Conservation (phyloP, 2,888 invertebrate genomes). For the Glaucopsyche alexis region DNA sequence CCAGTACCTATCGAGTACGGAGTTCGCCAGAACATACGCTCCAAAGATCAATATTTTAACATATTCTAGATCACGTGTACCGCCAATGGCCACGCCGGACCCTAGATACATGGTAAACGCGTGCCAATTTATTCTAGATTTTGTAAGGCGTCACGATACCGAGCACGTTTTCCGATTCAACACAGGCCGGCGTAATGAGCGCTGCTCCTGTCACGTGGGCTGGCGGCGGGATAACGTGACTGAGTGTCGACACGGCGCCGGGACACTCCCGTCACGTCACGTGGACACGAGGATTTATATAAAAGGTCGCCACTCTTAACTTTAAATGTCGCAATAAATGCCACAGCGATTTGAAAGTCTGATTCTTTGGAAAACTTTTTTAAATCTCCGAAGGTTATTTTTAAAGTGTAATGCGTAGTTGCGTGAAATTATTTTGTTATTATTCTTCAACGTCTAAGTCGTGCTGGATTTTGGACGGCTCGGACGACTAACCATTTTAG, state of each 20-base stretch:
- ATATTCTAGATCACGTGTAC: slow-evolving; percentile 14
- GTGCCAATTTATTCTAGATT: slow-evolving; percentile 24
- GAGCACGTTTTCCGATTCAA: slow-evolving; percentile 38
- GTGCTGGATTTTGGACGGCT: slow-evolving; percentile 22
- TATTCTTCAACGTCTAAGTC: slow-evolving; percentile 32
- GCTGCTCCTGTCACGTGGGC: slow-evolving; percentile 42
- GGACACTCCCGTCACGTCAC: not conserved
- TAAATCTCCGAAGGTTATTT: slow-evolving; percentile 5
- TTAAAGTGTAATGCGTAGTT: slow-evolving; percentile 32
- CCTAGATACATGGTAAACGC: slow-evolving; percentile 18
- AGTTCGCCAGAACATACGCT: not conserved
- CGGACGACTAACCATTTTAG: slow-evolving; percentile 48
- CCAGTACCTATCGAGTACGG: not conserved
- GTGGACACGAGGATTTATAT: not conserved
- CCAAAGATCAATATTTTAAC: slow-evolving; percentile 14
- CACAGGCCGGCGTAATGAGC: slow-evolving; percentile 48
- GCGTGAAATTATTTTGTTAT: slow-evolving; percentile 39
- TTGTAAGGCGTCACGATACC: slow-evolving; percentile 31
- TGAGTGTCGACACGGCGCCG: not conserved
- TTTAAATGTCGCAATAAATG: slow-evolving; percentile 18
- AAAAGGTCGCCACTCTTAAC: slow-evolving; percentile 10
- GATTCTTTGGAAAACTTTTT: not conserved
- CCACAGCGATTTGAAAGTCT: slow-evolving; percentile 1
- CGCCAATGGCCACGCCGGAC: not conserved
- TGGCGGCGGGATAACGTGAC: slow-evolving; percentile 43